phyloP scores from a whole-genome alignment of 2,888 invertebrate genomes.

The Orthosia incerta region DNA sequence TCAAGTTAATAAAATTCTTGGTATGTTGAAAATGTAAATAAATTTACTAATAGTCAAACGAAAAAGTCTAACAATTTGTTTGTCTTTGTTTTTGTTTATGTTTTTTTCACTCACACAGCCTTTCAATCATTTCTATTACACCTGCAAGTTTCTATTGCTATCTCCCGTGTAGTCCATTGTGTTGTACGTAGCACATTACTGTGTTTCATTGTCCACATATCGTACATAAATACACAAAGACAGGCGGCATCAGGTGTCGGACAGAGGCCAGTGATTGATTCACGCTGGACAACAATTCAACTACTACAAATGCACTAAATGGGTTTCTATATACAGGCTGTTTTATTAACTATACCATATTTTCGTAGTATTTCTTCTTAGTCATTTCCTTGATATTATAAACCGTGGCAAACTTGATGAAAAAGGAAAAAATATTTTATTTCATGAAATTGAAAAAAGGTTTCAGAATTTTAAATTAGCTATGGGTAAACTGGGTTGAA shows the following conservation, averaged over 20 bases:
- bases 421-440: neutral
- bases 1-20: too few relatives aligned
- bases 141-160: neutral
- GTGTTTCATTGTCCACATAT: neutral
- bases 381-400: neutral
- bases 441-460: too few relatives aligned
- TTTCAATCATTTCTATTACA: neutral
- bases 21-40: too few relatives aligned
- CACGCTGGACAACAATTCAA: conserved; percentile 71
- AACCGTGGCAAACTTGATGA: neutral
- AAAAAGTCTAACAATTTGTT: too few relatives aligned
- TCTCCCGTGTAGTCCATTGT: neutral
- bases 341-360: conserved; percentile 11
- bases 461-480: too few relatives aligned
- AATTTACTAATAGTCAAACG: too few relatives aligned
- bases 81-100: too few relatives aligned
- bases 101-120: too few relatives aligned
- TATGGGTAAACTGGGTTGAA: too few relatives aligned
- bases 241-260: conserved; percentile 82
- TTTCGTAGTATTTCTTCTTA: neutral
- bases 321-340: conserved; percentile 74
- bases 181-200: neutral
- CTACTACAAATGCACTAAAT: conserved; percentile 76
- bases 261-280: conserved; percentile 83
- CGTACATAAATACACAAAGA: conserved; percentile 59